These are phyloP conservation scores for Hyles vespertilio DNA, from an alignment of 1,140 invertebrate genomes.

Conservation along the genomic window DNA sequence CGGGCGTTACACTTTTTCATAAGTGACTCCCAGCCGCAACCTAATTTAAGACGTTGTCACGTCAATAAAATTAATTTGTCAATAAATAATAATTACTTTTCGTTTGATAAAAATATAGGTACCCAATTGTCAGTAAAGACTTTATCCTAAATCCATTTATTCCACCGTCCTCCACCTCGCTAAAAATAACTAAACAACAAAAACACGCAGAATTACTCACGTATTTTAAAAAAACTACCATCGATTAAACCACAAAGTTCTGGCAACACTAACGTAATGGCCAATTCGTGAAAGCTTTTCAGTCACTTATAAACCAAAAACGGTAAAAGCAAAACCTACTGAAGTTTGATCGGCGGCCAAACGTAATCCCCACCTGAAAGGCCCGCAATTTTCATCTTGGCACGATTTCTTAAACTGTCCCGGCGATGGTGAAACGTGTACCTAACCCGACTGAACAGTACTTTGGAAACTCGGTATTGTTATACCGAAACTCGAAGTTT, in stretches of 20 bases:
- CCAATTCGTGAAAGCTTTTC: slow-evolving; percentile 26
- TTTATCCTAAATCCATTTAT: no score
- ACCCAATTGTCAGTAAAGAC: no score
- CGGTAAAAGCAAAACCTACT: slow-evolving; percentile 51
- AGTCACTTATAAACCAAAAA: slow-evolving; percentile 42
- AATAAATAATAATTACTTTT: no score
- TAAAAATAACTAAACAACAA: no score
- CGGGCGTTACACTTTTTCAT: no score
- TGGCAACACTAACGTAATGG: background rate
- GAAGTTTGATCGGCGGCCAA: slow-evolving; percentile 63
- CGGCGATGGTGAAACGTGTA: slow-evolving; percentile 36
- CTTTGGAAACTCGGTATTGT: slow-evolving; percentile 12
- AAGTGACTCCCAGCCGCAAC: no score
- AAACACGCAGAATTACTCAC: slow-evolving; percentile 3
- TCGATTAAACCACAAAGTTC: slow-evolving; percentile 19
- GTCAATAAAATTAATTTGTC: no score
- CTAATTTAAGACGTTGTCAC: no score
- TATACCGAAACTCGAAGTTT: background rate
- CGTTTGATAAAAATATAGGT: no score
- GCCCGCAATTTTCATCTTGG: slow-evolving; percentile 54
- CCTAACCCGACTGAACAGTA: slow-evolving; percentile 14
- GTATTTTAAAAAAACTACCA: slow-evolving; percentile 37
- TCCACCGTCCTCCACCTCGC: no score
- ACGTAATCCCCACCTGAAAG: slow-evolving; percentile 64
- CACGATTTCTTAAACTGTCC: slow-evolving; percentile 51